Base-by-base conservation (phyloP, 1,140 invertebrate genomes). In the Brachionus paranguensis region DNA sequence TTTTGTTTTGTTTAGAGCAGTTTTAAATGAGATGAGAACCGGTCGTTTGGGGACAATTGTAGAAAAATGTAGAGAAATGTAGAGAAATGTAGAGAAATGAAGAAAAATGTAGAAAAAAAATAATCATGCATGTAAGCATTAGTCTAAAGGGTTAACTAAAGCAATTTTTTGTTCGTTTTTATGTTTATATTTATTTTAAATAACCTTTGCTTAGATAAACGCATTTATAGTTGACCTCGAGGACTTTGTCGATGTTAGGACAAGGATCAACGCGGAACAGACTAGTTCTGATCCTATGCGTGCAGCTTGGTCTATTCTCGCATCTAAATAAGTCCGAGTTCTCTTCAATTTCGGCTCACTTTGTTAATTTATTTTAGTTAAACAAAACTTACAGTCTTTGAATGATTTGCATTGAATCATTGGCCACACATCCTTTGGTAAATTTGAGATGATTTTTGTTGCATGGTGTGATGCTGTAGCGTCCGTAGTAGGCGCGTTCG, bases 391-490 rank as follows among this genome's bases (percentile, higher is more conserved):
- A 81, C 78, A 60, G 24, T 45, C 45, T 64, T 81, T 81, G 33
- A 29, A 81, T 81, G 12, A 81, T 60, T 45, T 81, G 24, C 53
- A 81, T 60, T 29, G 78, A 60, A 17, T 81, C 43, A 14, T 81
- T 68, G 24, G 78, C 78, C 29, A 37, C 33, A 47, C 78, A 81
- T 12, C 78, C 53, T 60, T 81, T 81, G 29, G n/a, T 43, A 64
- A 81, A 81, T 43, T 60, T 60, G 10, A 41, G 37, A 64, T 81
- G 78, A 24, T 81, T 68, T n/a, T 81, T 81, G 53, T 81, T 81
- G 17, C 78, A 81, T 81, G 78, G 78, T 20, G 78, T 81, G 7
- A 81, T 81, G 20, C 78, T 81, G 20, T 81, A 81, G 12, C 78
- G 50, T 24, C 78, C 78, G 11, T 81, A 81, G 24, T 81, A 81